Conservation (phyloP, 53 echinoderm and acorn worm genomes). For the Arbacia lixula region DNA sequence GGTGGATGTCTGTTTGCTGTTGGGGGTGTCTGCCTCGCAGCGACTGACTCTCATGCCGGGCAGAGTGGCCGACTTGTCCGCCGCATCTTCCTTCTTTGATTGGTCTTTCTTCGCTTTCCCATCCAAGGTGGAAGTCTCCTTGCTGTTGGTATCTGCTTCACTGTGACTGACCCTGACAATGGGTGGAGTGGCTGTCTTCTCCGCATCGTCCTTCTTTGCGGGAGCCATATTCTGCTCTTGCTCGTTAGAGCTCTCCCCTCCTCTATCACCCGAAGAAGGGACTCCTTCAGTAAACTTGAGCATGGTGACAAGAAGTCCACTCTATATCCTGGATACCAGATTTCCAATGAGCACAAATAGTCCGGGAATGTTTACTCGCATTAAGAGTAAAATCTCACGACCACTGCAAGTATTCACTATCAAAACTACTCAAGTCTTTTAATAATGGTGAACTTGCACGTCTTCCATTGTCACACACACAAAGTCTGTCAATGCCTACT, state of each 20-base stretch:
- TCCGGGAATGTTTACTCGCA: too few relatives aligned
- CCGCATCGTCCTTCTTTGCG: too few relatives aligned
- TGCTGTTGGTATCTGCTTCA: conserved; percentile 3
- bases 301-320: background rate
- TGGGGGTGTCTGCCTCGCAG: background rate
- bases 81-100: background rate
- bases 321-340: background rate
- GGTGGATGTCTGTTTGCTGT: background rate
- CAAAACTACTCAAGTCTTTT: background rate
- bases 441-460: too few relatives aligned
- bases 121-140: conserved; percentile 15
- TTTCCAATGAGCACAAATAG: too few relatives aligned
- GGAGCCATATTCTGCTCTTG: too few relatives aligned
- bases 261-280: too few relatives aligned
- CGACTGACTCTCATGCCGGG: background rate
- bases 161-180: too few relatives aligned
- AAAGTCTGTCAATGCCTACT: too few relatives aligned
- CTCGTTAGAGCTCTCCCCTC: too few relatives aligned
- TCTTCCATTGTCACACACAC: too few relatives aligned
- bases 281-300: background rate
- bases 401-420: background rate
- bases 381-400: too few relatives aligned
- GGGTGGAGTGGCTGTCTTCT: too few relatives aligned
- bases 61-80: conserved; percentile 1
- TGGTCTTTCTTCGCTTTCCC: conserved; percentile 8